Evolutionary conservation across 1,140 invertebrate species (phyloP), one percentile per base, ranked within the genome.

Genomic region (Bombus ignitus): DNA sequence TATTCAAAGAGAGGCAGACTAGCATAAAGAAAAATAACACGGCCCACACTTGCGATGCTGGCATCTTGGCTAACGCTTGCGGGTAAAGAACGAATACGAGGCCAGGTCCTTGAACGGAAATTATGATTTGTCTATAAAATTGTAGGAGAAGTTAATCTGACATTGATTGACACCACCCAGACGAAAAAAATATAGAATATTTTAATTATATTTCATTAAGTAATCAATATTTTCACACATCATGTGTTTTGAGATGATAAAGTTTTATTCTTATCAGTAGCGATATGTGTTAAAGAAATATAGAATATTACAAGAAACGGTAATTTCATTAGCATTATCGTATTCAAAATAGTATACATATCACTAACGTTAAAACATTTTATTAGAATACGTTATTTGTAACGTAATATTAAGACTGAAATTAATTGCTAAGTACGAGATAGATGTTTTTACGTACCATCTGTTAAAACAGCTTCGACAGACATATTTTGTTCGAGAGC

Each of bases 21-120:
- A 99, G 96, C 97, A 98, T 98, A 90, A 98, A 97, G 96, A 99
- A 99, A 95, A 99, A 98, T 86, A 98, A 95, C 2, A 98, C 97
- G 0, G 98, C 97, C 98, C 98, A 98, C 22, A 98, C 94, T 94
- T 98, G 97, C 10, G 98, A 96, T 47, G 97, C 96, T 35, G 98
- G 98, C 97, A 99, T 98, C 95, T 98, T 98, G 66, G 98, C 97
- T 93, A 98, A 96, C 37, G 98, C 98, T 96, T 98, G 97, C 6
- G 98, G 98, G 95, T 98, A 98, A 3, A 98, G 97, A 42, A 98
- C 97, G 94, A 98, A 99, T 83, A 98, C 97, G 91, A 98, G 95
- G 22, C 98, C 98, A 62, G 98, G 98, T 93, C 98, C 98, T 98
- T 93, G 89, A 96, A 96, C 87, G 83, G 83, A 93, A 92, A 90